Evolutionary conservation across 2,113 vertebrate species (phyloP), one percentile per base, ranked within the genome.

Genomic region (Lipophrys pholis): DNA sequence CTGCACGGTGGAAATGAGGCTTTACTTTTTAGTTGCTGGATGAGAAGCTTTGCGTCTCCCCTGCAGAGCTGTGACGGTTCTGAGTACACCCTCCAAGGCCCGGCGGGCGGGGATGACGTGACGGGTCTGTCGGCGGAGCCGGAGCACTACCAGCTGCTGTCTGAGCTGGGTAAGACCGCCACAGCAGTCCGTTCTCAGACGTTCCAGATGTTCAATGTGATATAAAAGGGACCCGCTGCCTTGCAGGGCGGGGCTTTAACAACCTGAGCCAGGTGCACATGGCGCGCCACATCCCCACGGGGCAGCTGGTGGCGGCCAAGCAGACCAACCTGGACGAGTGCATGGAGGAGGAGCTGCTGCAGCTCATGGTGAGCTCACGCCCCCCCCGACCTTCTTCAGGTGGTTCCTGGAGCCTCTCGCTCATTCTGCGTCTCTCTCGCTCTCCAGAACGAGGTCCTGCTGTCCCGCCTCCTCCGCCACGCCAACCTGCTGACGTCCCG

Each of bases 281-380:
- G 90, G 97, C 96, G 1, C 95, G 95, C 11, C 96, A 99, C 76
- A 92, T 89, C 11, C 97, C 97, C 7, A 96, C 96, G 2, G 95
- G 96, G 66, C 94, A 90, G 46, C 94, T 95, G 86, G 95, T 99
- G 78, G 96, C 96, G 2, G 76, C 97, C 73, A 97, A 95, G 89
- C 95, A 95, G 70, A 99, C 97, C 82, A 96, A 99, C 87, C 90
- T 99, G 85, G 98, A 99, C 59, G 94, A 94, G 76, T 99, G 97
- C 89, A 96, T 95, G 0, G 96, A 99, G 82, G 97, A 99, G 65
- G 96, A 96, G 77, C 89, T 99, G 69, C 93, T 95, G 89, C 95
- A 95, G 76, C 95, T 99, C 52, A 95, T 98, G 95, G 97, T 99
- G 91, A 91, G 56, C 30, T 38, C 6, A 54, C 38, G 15, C 5